Percentiles rank a stretch among this genome's conserved stretches.
Evolutionary conservation across 2,888 invertebrate species (phyloP).

Genomic region (Hedya salicella): DNA sequence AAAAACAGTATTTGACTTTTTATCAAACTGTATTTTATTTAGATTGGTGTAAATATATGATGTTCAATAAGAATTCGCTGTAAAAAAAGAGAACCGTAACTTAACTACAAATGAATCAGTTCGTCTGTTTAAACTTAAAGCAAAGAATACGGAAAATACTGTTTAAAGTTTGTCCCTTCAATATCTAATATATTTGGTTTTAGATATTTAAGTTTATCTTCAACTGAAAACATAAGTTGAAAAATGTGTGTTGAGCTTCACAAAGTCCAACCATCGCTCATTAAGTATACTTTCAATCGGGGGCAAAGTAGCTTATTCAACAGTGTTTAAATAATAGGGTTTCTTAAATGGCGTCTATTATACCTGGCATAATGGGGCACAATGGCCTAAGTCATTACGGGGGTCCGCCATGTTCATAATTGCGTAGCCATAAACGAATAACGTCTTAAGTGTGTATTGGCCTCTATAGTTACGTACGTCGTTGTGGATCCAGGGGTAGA

Average conservation of each 20-base stretch:
- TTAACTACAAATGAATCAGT: no score
- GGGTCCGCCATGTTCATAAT: slow-evolving; percentile 39
- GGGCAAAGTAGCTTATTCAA: slow-evolving; percentile 52
- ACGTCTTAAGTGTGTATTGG: neutral
- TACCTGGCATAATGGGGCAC: slow-evolving; percentile 44
- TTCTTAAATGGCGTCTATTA: slow-evolving; percentile 51
- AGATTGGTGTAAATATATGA: no score
- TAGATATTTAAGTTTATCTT: no score
- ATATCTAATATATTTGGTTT: no score
- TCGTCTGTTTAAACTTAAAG: no score
- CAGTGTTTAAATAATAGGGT: slow-evolving; percentile 56
- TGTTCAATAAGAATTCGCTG: no score
- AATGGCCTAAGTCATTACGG: slow-evolving; percentile 47
- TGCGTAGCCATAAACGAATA: neutral
- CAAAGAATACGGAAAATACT: no score
- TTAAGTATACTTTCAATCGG: slow-evolving; percentile 11
- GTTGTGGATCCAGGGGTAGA: neutral
- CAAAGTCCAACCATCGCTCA: neutral
- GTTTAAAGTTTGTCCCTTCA: no score
- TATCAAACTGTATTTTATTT: no score
- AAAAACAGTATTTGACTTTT: no score
- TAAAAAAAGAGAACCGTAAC: no score
- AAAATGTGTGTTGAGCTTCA: neutral
- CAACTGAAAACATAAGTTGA: neutral
- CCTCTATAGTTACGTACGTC: neutral